Conservation (phyloP, 1,140 invertebrate genomes). For the Drosophila tani region DNA sequence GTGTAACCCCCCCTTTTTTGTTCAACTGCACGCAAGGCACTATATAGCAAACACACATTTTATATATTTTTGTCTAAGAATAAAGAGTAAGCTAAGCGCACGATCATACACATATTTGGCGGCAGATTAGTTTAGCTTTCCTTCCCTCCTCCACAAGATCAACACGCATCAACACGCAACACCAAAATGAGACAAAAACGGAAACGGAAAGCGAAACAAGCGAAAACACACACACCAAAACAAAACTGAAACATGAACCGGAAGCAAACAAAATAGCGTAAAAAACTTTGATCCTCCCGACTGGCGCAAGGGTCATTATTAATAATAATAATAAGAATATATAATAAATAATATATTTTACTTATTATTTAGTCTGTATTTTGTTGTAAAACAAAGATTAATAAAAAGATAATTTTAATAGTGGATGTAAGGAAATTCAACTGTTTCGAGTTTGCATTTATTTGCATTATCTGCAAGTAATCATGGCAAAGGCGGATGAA, state of each 20-base stretch:
- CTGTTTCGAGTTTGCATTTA: slow-evolving; percentile 14
- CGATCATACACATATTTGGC: slow-evolving; percentile 12
- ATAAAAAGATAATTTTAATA: slow-evolving; percentile 79
- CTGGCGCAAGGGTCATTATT: slow-evolving; percentile 74
- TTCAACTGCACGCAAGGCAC: slow-evolving; percentile 24
- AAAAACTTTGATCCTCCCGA: slow-evolving; percentile 72
- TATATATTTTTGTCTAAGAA: slow-evolving; percentile 30
- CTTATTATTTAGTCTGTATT: slow-evolving; percentile 83
- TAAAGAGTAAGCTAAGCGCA: slow-evolving; percentile 24
- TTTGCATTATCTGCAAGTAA: background rate
- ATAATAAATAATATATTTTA: slow-evolving; percentile 83
- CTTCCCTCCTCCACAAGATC: background rate
- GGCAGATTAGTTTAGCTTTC: slow-evolving; percentile 29
- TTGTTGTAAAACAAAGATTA: slow-evolving; percentile 81
- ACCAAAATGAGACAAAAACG: slow-evolving; percentile 25
- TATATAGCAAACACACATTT: slow-evolving; percentile 43
- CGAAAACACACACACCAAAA: slow-evolving; percentile 49
- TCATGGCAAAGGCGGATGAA: background rate
- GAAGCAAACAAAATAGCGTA: slow-evolving; percentile 66
- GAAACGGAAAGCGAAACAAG: slow-evolving; percentile 23
- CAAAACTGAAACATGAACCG: slow-evolving; percentile 36
- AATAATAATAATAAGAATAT: slow-evolving; percentile 82
- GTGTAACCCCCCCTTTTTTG: slow-evolving; percentile 4
- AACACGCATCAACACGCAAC: slow-evolving; percentile 3
- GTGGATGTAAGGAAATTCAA: slow-evolving; percentile 45